Base-by-base conservation (phyloP, 2,113 vertebrate species). In the Sus scrofa region DNA sequence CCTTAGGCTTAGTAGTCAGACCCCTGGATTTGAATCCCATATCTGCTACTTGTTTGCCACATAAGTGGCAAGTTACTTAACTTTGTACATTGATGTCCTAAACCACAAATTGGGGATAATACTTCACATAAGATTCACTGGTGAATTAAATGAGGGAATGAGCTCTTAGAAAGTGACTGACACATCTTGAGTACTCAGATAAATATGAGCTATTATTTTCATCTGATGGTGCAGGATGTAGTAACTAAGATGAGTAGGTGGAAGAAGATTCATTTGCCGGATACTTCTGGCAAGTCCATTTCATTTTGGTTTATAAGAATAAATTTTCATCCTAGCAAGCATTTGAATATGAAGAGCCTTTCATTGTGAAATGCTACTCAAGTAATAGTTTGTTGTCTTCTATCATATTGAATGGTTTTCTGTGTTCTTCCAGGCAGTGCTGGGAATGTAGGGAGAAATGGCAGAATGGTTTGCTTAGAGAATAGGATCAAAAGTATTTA, bases 281-380 rank as follows among this genome's bases (percentile, higher is more conserved):
- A n/a, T 62, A 12, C 26, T 81, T 81, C 83, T 18, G 24, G 52
- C n/a, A 90, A 85, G 10, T 90, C 52, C 58, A 12, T 60, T 30
- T 73, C 71, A 65, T 58, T 84, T 91, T 56, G 90, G 71, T 24
- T 94, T 83, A 79, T 68, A 83, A 52, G 24, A 95, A 75, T 22
- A 74, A 37, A 63, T 75, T 67, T 85, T 63, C 34, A 52, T 60
- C 7, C 27, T 68, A 78, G 44, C 52, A 2, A 84, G 4, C 67
- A 92, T 93, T 54, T 19, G 12, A 67, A 79, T 67, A 78, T 54
- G 71, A 75, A 81, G 50, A 60, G 10, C 7, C 56, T 91, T 62
- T 32, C 50, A 73, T 85, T 87, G 89, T 92, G 32, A 94, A 89
- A 22, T 32, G 3, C 1, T 67, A n/a, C 34, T 94, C 93, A 86